phyloP scores from a whole-genome alignment of 2,888 invertebrate species.

The Drosophila birchii region DNA sequence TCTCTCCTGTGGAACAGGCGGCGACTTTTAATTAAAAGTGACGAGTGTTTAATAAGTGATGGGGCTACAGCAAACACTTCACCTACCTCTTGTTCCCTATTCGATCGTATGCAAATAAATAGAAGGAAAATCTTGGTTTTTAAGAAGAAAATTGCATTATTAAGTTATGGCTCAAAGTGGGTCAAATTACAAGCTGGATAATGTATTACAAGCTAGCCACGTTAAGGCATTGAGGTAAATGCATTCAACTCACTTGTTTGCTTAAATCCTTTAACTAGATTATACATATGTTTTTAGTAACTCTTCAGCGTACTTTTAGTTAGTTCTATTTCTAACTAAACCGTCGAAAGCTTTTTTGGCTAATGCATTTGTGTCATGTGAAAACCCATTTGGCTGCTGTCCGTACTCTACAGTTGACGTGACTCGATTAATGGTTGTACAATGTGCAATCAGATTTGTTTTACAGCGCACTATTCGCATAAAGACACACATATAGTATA shows the following conservation, averaged over 20 bases:
- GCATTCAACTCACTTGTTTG: background rate
- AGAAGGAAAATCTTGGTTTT: background rate
- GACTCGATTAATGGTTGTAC: constrained; percentile 45
- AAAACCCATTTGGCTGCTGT: constrained; percentile 15
- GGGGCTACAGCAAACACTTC: constrained; percentile 41
- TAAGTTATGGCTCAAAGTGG: background rate
- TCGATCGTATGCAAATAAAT: constrained; percentile 12
- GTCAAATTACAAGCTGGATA: background rate
- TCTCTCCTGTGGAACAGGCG: constrained; percentile 23
- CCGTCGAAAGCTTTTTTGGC: constrained; percentile 1
- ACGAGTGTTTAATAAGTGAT: constrained; percentile 79
- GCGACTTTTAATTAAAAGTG: constrained; percentile 78
- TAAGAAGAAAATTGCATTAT: constrained; percentile 1
- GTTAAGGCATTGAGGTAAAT: background rate
- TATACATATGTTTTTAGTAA: background rate
- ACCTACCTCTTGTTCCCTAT: background rate
- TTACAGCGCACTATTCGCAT: constrained; percentile 11
- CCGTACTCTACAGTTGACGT: constrained; percentile 25
- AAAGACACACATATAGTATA: constrained; percentile 3
- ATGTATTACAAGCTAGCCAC: no score
- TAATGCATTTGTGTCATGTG: constrained; percentile 60
- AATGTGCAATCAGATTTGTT: constrained; percentile 51
- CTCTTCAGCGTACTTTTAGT: background rate
- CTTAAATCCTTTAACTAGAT: background rate
- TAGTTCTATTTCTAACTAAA: background rate